Conservation (phyloP, 1,140 invertebrate genomes). For the Anthonomus grandis region DNA sequence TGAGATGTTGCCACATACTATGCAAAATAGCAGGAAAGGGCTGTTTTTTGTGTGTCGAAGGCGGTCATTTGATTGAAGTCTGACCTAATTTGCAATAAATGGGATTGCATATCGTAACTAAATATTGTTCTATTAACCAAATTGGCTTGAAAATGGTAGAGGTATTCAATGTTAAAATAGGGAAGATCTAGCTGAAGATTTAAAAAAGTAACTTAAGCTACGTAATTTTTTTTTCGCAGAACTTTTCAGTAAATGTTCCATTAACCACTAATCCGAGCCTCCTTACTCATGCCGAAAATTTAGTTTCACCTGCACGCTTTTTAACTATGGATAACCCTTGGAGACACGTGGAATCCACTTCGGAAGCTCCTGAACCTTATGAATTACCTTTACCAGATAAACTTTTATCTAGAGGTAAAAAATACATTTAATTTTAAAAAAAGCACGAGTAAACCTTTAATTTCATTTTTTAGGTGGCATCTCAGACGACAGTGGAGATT, state of each 20-base stretch:
- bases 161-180: too few species aligned
- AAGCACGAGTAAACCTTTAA: background rate
- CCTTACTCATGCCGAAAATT: slow-evolving; percentile 28
- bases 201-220: too few species aligned
- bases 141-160: too few species aligned
- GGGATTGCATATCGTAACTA: too few species aligned
- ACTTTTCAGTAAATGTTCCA: slow-evolving; percentile 40
- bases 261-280: slow-evolving; percentile 32
- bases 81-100: too few species aligned
- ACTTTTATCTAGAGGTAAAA: slow-evolving; percentile 37
- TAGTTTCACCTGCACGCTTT: slow-evolving; percentile 14
- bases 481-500: slow-evolving; percentile 44
- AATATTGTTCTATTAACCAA: too few species aligned
- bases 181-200: too few species aligned
- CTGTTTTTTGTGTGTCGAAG: too few species aligned
- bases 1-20: too few species aligned
- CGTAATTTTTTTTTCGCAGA: too few species aligned
- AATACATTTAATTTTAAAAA: background rate
- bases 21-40: too few species aligned
- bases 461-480: slow-evolving; percentile 22
- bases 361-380: slow-evolving; percentile 34
- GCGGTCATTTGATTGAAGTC: too few species aligned
- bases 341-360: slow-evolving; percentile 13
- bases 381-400: slow-evolving; percentile 45
- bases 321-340: slow-evolving; percentile 30